Base-by-base conservation (phyloP, 1,140 invertebrate genomes). In the Oryzaephilus surinamensis region DNA sequence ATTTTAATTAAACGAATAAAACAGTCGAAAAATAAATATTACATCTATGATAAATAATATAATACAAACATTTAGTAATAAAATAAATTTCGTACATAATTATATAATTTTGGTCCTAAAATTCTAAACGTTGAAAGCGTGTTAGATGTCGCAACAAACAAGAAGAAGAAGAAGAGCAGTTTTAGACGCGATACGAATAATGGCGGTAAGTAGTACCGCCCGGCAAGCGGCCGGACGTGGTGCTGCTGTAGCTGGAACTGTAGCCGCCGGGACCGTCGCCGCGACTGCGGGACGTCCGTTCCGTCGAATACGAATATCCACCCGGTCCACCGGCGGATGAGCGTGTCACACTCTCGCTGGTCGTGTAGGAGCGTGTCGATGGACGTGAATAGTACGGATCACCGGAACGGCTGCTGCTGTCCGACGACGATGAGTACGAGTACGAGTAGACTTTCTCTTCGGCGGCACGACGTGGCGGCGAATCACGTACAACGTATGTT, bases 391-490 rank as follows among this genome's bases (percentile, higher is more conserved):
- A 70, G 18, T 70, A 70, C 61, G 76, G 71, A 48, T 62, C 60
- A 43, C 66, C 66, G 26, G 66, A 65, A 49, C 52, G 59, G 49
- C 64, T 45, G 64, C 65, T 51, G 60, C 65, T 45, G 56, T 58
- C 43, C 60, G 77, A 79, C 61, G 70, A 70, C 60, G 76, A 79
- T 61, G 70, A 70, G 70, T 84, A 85, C 49, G 80, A 81, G 71
- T 85, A 87, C 51, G 79, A 84, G 73, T 85, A 86, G 68, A 81
- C 76, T n/a, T n/a, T n/a, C 65, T 81, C 70, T 63, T 82, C 79
- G 45, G 70, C 69, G 34, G 77, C 73, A 62, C 77, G 73, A 48
- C 79, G 67, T 50, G 76, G 71, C 44, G 81, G 79, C 57, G 77
- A 75, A 67, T 85, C 81, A 63, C 76, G 74, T 57, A 84, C 81